Conservation (phyloP, 2,797 vertebrate species). For the Hirundo rustica region DNA sequence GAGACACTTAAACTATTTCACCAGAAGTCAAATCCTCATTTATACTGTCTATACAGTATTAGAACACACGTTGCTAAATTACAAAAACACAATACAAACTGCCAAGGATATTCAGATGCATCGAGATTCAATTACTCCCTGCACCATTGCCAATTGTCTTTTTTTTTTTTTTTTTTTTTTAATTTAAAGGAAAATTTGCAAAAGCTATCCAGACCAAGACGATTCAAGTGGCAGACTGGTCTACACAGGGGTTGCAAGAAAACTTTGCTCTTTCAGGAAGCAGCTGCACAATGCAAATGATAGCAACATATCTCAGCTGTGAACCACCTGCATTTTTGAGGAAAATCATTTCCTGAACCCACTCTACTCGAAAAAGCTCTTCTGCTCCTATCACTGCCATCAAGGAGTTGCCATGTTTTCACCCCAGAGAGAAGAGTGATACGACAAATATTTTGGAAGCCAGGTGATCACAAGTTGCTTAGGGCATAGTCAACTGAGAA, state of each 20-base stretch:
- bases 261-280: background rate
- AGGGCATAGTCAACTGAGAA: background rate
- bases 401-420: background rate
- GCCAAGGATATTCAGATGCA: constrained; percentile 16
- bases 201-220: background rate
- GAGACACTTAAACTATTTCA: background rate
- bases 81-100: background rate
- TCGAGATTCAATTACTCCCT: background rate
- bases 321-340: background rate
- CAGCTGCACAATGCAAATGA: constrained; percentile 18
- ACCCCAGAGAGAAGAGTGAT: background rate
- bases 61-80: background rate
- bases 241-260: background rate
- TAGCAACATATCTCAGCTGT: background rate
- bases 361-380: background rate
- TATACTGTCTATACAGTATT: background rate
- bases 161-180: background rate
- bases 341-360: background rate
- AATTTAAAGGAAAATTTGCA: background rate
- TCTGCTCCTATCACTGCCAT: background rate
- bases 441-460: background rate
- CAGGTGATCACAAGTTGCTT: background rate
- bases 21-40: background rate
- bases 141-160: background rate
- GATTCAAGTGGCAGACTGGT: background rate